Conservation (phyloP, 1,140 invertebrate species). For the Eriocheir sinensis region DNA sequence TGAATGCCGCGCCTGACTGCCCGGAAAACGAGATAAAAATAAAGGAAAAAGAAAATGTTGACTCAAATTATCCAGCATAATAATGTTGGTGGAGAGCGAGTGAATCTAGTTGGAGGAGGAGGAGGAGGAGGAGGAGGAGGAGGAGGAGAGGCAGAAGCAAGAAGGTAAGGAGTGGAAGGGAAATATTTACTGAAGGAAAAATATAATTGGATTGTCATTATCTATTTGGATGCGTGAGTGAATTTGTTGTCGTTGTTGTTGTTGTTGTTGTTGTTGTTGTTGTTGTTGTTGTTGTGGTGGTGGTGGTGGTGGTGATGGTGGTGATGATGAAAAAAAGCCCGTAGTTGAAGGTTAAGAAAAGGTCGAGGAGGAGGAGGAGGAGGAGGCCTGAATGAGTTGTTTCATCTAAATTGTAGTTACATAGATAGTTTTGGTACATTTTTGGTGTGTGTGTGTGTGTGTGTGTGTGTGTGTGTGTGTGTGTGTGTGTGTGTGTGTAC, state of each 20-base stretch:
- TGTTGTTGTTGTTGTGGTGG: not conserved
- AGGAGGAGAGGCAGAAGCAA: not conserved
- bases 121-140: not conserved
- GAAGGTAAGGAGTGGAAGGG: not conserved
- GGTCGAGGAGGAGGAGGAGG: not conserved
- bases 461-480: conserved; percentile 30
- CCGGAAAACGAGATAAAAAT: not conserved
- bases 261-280: not conserved
- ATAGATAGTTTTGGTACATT: too few species aligned
- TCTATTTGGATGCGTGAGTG: too few species aligned
- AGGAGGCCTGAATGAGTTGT: too few species aligned
- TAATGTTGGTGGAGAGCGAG: not conserved
- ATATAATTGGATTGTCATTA: not conserved
- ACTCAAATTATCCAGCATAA: not conserved
- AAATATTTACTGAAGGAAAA: not conserved
- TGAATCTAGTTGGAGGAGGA: not conserved
- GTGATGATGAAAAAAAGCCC: not conserved
- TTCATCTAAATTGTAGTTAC: too few species aligned
- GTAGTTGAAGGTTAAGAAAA: not conserved
- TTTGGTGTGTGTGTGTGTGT: conserved; percentile 27
- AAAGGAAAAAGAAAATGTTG: not conserved
- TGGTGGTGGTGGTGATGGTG: not conserved
- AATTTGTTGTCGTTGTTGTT: too few species aligned
- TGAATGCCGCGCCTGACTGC: not conserved
- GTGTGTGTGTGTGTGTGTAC: not conserved